phyloP scores from a whole-genome alignment of 2,113 vertebrate species.

The Ameiurus melas region DNA sequence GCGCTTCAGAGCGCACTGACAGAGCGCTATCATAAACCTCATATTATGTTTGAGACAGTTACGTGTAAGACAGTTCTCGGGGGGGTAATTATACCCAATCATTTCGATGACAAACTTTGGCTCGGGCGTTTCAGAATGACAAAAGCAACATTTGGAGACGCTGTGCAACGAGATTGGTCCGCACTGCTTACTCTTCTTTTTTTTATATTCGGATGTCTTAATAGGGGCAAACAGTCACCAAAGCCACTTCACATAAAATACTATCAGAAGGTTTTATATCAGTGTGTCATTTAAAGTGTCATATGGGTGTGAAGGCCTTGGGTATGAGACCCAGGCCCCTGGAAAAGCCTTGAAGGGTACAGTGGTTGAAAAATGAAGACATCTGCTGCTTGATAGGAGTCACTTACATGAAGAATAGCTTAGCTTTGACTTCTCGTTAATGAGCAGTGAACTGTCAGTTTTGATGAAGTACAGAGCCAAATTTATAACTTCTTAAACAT shows the following conservation, averaged over 20 bases:
- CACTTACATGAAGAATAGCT: not conserved
- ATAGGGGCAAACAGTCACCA: conserved; percentile 5
- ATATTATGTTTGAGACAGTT: too few relatives aligned
- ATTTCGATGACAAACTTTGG: too few relatives aligned
- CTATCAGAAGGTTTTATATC: not conserved
- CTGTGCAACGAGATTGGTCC: too few relatives aligned
- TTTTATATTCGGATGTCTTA: not conserved
- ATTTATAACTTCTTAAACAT: not conserved
- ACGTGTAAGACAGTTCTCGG: too few relatives aligned
- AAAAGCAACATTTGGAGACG: too few relatives aligned
- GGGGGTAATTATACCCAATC: too few relatives aligned
- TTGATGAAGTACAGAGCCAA: not conserved
- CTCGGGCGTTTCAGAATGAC: too few relatives aligned
- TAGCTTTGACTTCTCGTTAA: not conserved
- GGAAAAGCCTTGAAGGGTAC: not conserved
- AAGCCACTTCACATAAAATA: conserved; percentile 15
- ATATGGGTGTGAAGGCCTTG: not conserved
- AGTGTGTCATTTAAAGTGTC: not conserved
- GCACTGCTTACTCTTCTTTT: not conserved
- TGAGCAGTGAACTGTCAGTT: not conserved
- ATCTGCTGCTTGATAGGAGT: not conserved
- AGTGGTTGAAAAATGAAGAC: not conserved
- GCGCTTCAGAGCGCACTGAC: too few relatives aligned
- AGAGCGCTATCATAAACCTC: too few relatives aligned
- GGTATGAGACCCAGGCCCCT: not conserved